These are phyloP conservation scores for Gulo gulo DNA, from an alignment of 2,113 vertebrate genomes.

Conservation along the genomic window DNA sequence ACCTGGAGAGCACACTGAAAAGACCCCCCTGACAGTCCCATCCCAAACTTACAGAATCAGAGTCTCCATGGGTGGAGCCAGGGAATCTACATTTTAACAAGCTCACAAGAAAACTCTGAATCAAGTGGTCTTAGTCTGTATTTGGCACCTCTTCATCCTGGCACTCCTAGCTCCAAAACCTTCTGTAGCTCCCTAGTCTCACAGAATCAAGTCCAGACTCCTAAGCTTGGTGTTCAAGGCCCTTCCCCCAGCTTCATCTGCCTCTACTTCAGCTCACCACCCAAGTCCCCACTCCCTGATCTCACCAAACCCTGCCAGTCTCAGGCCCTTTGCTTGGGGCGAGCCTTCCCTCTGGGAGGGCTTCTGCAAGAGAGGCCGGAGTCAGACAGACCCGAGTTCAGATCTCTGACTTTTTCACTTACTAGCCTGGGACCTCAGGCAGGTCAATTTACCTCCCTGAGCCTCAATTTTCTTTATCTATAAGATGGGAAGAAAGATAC, in stretches of 20 bases:
- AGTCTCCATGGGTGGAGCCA: background rate
- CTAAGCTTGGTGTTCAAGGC: background rate
- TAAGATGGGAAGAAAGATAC: conserved; percentile 44
- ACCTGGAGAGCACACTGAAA: background rate
- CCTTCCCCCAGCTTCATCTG: background rate
- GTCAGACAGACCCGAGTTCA: conserved; percentile 1
- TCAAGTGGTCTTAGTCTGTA: background rate
- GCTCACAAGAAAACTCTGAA: background rate
- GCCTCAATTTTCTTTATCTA: conserved; percentile 35
- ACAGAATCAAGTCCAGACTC: background rate
- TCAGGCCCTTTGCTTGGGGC: background rate
- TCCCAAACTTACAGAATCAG: background rate
- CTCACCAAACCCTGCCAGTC: background rate
- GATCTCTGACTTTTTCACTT: background rate
- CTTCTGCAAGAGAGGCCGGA: background rate
- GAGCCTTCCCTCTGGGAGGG: background rate
- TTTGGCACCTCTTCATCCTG: background rate
- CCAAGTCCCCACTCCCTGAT: background rate
- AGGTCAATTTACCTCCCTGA: conserved; percentile 50
- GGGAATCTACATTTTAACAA: background rate
- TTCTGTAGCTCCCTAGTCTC: background rate
- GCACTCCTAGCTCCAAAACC: background rate
- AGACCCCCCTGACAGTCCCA: background rate
- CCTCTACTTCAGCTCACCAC: background rate
- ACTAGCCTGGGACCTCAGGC: background rate